Conservation (phyloP, 92 coral and sea anemone genomes). For the Montipora capitata region DNA sequence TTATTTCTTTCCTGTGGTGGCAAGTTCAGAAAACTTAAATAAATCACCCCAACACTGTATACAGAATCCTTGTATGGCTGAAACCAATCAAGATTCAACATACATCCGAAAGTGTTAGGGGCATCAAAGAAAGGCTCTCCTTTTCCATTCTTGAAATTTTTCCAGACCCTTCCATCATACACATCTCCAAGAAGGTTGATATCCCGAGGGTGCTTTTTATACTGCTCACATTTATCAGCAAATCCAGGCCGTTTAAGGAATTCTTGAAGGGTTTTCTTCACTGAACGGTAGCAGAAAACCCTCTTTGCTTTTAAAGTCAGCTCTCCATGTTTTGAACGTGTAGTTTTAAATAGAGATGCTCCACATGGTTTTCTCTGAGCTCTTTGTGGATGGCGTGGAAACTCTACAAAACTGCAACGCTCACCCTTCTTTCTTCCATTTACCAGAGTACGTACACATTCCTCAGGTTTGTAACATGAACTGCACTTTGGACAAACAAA, state of each 20-base stretch:
- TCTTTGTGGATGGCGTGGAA: no score
- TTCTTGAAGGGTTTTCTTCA: conserved; percentile 27
- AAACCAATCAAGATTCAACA: conserved; percentile 64
- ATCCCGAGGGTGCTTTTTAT: conserved; percentile 28
- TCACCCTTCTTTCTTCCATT: no score
- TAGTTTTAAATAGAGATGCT: conserved; percentile 21
- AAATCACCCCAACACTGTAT: conserved; percentile 55
- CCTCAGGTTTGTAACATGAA: no score
- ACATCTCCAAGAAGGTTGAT: conserved; percentile 45
- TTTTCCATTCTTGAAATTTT: conserved; percentile 35
- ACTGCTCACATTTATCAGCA: conserved; percentile 54
- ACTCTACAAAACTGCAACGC: no score
- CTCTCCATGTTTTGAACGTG: conserved; percentile 2
- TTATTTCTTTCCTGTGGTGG: conserved; percentile 46
- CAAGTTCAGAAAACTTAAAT: conserved; percentile 48
- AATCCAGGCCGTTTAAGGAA: conserved; percentile 38
- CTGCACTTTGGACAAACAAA: no score
- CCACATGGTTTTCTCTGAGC: not conserved
- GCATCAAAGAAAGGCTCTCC: conserved; percentile 42
- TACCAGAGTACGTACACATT: no score
- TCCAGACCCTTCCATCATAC: conserved; percentile 72
- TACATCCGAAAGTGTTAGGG: no score
- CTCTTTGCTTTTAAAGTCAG: conserved; percentile 55
- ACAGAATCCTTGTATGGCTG: conserved; percentile 65
- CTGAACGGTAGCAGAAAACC: conserved; percentile 42